Evolutionary conservation across 37 sponge, comb jelly and placozoan genomes (phyloP).

Genomic region (Mnemiopsis leidyi): DNA sequence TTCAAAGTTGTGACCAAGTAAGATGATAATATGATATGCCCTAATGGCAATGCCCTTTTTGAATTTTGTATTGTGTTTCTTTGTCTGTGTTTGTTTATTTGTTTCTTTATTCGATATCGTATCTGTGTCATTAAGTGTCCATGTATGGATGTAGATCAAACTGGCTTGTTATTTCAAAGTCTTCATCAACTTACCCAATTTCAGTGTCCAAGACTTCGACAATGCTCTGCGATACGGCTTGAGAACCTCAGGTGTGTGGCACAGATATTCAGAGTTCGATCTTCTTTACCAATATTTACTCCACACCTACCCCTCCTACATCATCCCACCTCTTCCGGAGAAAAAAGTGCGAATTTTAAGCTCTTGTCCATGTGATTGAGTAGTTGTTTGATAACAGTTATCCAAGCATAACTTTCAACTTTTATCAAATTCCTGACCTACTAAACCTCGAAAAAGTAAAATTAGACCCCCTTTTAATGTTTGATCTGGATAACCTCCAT

Average conservation of each 20-base stretch:
- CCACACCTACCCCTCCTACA: constrained; percentile 67
- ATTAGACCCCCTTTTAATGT: neutral
- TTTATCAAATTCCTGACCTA: too few relatives aligned
- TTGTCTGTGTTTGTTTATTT: too few relatives aligned
- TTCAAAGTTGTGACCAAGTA: constrained; percentile 56
- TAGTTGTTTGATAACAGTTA: neutral
- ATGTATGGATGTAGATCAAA: too few relatives aligned
- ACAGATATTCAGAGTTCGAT: constrained; percentile 68
- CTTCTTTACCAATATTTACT: constrained; percentile 64
- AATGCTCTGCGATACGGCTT: constrained; percentile 8
- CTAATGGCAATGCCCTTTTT: too few relatives aligned
- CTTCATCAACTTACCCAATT: too few relatives aligned
- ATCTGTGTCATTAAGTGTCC: too few relatives aligned
- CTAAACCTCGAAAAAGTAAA: neutral
- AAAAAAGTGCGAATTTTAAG: too few relatives aligned
- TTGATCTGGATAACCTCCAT: neutral
- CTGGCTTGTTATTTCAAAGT: too few relatives aligned
- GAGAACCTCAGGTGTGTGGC: constrained; percentile 40
- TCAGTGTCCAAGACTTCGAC: constrained; percentile 13
- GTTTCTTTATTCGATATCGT: too few relatives aligned
- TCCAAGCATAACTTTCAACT: too few relatives aligned
- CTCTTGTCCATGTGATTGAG: neutral
- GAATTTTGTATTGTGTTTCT: too few relatives aligned
- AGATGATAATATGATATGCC: constrained; percentile 40
- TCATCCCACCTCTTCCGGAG: constrained; percentile 69